Base-by-base conservation (phyloP, 2,797 vertebrate genomes). In the Ataeniobius toweri region DNA sequence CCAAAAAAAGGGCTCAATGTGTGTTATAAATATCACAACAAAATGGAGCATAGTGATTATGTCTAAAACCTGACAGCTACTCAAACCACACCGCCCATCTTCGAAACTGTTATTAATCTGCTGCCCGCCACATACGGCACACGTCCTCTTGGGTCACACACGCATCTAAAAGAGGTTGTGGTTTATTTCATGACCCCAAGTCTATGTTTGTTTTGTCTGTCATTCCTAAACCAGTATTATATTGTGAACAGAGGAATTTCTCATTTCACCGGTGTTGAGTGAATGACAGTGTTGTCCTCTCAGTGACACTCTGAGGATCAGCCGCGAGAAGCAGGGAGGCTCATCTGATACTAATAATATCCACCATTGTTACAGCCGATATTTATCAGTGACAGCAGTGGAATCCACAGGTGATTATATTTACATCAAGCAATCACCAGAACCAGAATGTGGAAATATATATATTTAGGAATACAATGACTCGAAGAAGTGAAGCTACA, bases 191-290 rank as follows among this genome's bases (percentile, higher is more conserved):
- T 71, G 86, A 85, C 90, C 83, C 74, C 9, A 69, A 69, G 41
- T 83, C 86, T 73, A 36, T 36, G 36, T 36, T 76, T 68, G 65
- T 71, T 39, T 71, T 71, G 51, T 83, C 73, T 55, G 59, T 85
- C 75, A 84, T 65, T 71, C 51, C 53, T n/a, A 76, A 89, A 70
- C 90, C 91, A 89, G 87, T 93, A 88, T 80, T 79, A 24, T 59
- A 73, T 70, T 16, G 31, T 20, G 72, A 71, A 69, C 20, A 73
- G 81, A 83, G 84, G 88, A 89, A 91, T 92, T 89, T 94, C 88
- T 94, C 83, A 94, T 94, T 95, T 91, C 5, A 26, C 77, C 59
- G 26, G 91, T 91, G 93, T 89, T 89, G 91, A 89, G 82, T 90
- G 93, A 95, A 79, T 72, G 88, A 84, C 85, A 68, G 68, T 18